A percentile compares a stretch with the other conserved stretches of the same genome.
Conservation (phyloP, 2,113 vertebrate species). For the Rhinichthys klamathensis region DNA sequence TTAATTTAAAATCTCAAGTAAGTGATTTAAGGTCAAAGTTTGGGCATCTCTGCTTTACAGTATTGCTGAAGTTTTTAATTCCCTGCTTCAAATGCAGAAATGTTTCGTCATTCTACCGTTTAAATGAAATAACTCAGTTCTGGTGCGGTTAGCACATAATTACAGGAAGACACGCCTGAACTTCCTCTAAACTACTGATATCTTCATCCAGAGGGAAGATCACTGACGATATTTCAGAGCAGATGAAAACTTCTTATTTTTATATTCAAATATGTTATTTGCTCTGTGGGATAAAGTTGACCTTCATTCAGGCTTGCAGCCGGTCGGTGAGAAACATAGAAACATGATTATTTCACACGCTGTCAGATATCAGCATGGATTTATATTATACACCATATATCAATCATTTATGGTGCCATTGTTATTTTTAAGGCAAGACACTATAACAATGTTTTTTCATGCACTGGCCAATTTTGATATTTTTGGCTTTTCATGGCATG, state of each 20-base stretch:
- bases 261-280: background rate
- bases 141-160: background rate
- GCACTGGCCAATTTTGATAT: background rate
- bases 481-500: background rate
- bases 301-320: background rate
- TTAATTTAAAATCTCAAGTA: background rate
- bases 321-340: background rate
- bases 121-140: background rate
- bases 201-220: too few relatives aligned
- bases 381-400: too few relatives aligned
- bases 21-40: background rate
- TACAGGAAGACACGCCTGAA: constrained; percentile 27
- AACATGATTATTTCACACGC: background rate
- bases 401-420: too few relatives aligned
- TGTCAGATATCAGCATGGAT: background rate
- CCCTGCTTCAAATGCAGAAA: background rate
- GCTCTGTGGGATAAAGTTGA: background rate
- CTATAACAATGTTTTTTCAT: background rate
- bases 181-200: too few relatives aligned
- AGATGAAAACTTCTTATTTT: background rate
- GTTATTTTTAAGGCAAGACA: too few relatives aligned
- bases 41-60: background rate
- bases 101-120: background rate
- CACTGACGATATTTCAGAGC: too few relatives aligned
- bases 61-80: background rate